phyloP scores from a whole-genome alignment of 2,888 invertebrate species.

The Scaptomyza flava region DNA sequence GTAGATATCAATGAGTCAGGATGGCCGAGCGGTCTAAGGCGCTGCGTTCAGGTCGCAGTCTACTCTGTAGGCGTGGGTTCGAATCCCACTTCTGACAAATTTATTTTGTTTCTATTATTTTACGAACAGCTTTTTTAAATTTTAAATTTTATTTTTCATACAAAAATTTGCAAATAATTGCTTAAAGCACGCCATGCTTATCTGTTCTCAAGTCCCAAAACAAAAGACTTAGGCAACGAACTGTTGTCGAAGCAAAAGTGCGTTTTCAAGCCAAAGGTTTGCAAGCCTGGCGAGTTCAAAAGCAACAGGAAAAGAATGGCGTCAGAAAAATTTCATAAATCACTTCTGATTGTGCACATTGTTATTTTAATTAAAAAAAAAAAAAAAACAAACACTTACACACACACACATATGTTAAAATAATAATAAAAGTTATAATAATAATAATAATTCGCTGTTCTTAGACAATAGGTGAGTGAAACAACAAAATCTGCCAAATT shows the following conservation, averaged over 20 bases:
- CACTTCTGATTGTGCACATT: constrained; percentile 71
- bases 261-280: neutral
- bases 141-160: too few relatives aligned
- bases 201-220: constrained; percentile 29
- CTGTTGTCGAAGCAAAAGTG: constrained; percentile 21
- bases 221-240: constrained; percentile 73
- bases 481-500: constrained; percentile 52
- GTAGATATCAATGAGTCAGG: constrained; percentile 27
- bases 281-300: constrained; percentile 9
- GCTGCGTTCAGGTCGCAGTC: constrained; percentile 83
- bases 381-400: constrained; percentile 13
- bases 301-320: constrained; percentile 30
- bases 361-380: constrained; percentile 71
- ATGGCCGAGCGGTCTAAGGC: constrained; percentile 78
- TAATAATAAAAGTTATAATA: constrained; percentile 23
- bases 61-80: constrained; percentile 82
- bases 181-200: constrained; percentile 13
- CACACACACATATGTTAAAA: neutral
- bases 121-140: neutral
- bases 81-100: constrained; percentile 81
- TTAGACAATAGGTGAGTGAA: constrained; percentile 48
- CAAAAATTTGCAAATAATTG: constrained; percentile 2
- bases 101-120: neutral
- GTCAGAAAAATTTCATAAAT: constrained; percentile 66
- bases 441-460: constrained; percentile 39